Evolutionary conservation across 2,888 invertebrate genomes (phyloP).

Genomic region (Clunio marinus): DNA sequence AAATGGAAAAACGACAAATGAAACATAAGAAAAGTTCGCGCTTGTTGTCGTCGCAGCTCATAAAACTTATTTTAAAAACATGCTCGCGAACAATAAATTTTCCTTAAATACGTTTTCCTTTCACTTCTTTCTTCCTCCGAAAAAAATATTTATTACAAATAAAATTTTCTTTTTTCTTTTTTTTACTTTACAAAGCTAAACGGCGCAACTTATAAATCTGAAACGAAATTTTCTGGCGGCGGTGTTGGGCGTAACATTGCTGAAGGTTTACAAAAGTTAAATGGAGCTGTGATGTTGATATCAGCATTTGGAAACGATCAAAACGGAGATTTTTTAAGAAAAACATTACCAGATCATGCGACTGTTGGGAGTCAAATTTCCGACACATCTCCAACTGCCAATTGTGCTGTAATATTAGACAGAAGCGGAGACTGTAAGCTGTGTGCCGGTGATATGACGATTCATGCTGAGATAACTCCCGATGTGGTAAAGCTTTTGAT

Average conservation of each 20-base stretch:
- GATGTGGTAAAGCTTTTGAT: slow-evolving; percentile 54
- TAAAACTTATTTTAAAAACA: not conserved
- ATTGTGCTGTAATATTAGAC: slow-evolving; percentile 73
- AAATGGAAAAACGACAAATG: not conserved
- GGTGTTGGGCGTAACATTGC: slow-evolving; percentile 93
- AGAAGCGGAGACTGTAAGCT: slow-evolving; percentile 70
- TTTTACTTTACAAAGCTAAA: no score
- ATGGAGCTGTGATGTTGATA: slow-evolving; percentile 62
- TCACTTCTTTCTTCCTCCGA: not conserved
- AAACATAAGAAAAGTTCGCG: slow-evolving; percentile 11
- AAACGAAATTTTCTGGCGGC: slow-evolving; percentile 65
- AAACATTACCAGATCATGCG: slow-evolving; percentile 48
- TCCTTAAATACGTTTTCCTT: not conserved
- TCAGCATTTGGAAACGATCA: slow-evolving; percentile 73
- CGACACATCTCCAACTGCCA: slow-evolving; percentile 56
- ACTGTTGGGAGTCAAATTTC: slow-evolving; percentile 46
- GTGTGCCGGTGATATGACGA: slow-evolving; percentile 79
- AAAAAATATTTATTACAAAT: not conserved
- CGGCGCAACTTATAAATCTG: slow-evolving; percentile 71
- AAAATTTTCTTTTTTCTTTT: slow-evolving; percentile 41
- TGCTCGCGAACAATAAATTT: slow-evolving; percentile 4
- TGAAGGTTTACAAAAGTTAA: slow-evolving; percentile 74
- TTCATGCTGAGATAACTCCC: slow-evolving; percentile 66
- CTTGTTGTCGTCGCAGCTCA: slow-evolving; percentile 10
- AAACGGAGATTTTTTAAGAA: slow-evolving; percentile 51